These are phyloP conservation scores for Lycophotia porphyrea DNA, from an alignment of 2,888 invertebrate genomes.

Conservation along the genomic window DNA sequence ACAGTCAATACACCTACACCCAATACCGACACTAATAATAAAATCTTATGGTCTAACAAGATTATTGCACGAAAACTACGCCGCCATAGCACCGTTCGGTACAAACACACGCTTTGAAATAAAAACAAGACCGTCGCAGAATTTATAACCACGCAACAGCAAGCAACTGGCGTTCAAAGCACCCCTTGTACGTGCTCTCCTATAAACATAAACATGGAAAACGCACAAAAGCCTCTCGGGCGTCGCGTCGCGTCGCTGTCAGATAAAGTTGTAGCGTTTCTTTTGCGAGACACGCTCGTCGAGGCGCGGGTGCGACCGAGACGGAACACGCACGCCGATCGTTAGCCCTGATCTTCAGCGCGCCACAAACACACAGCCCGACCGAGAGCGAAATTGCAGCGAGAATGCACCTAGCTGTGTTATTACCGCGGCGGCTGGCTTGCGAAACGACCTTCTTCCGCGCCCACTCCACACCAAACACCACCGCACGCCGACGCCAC, in stretches of 20 bases:
- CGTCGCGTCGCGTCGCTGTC: constrained; percentile 87
- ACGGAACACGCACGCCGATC: constrained; percentile 84
- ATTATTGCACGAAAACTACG: constrained; percentile 68
- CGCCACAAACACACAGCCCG: constrained; percentile 90
- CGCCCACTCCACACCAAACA: constrained; percentile 65
- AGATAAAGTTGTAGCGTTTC: constrained; percentile 90
- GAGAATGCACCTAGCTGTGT: constrained; percentile 90
- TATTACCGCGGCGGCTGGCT: constrained; percentile 83
- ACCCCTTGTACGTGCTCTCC: constrained; percentile 88
- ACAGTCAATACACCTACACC: constrained; percentile 43
- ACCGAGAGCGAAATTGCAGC: constrained; percentile 91
- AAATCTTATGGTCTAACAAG: constrained; percentile 61
- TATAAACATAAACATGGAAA: constrained; percentile 90
- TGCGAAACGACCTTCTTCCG: constrained; percentile 84
- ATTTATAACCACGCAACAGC: constrained; percentile 79
- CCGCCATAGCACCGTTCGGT: constrained; percentile 67
- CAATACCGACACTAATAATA: constrained; percentile 47
- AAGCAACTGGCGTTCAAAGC: constrained; percentile 86
- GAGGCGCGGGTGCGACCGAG: constrained; percentile 79
- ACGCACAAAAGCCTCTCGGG: constrained; percentile 90
- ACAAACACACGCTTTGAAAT: constrained; percentile 79
- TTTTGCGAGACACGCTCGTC: constrained; percentile 83
- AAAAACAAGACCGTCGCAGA: constrained; percentile 83
- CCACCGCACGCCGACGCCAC: constrained; percentile 69
- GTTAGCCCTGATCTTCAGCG: constrained; percentile 91